phyloP scores from a whole-genome alignment of 2,888 invertebrate genomes.

The Caenorhabditis sp. region DNA sequence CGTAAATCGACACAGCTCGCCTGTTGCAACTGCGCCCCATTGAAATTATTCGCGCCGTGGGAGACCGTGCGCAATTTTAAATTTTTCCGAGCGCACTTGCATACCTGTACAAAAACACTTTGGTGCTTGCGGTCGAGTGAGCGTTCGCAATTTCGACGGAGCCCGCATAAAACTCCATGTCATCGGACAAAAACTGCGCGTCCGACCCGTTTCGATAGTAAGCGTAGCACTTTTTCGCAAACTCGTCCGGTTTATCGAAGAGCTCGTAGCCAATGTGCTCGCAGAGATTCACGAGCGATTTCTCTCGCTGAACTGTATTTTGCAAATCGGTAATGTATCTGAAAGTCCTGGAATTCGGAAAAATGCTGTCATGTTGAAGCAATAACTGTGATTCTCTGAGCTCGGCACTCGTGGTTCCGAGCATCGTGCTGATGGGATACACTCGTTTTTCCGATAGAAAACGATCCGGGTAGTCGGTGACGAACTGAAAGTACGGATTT shows the following conservation, averaged over 20 bases:
- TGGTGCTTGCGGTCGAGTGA: slow-evolving; percentile 10
- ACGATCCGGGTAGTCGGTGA: slow-evolving; percentile 22
- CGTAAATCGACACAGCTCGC: no score
- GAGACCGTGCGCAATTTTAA: no score
- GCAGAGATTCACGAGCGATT: slow-evolving; percentile 18
- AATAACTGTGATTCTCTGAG: slow-evolving; percentile 3
- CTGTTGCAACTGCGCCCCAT: no score
- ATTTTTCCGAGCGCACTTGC: not conserved
- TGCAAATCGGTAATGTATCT: slow-evolving; percentile 14
- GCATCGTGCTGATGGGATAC: slow-evolving; percentile 29
- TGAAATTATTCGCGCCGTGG: no score
- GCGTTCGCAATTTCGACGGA: slow-evolving; percentile 16
- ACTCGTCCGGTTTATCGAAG: slow-evolving; percentile 1
- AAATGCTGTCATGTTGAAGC: not conserved
- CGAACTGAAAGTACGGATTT: no score
- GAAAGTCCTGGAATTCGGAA: not conserved
- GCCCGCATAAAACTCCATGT: slow-evolving; percentile 38
- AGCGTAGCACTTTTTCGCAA: slow-evolving; percentile 10
- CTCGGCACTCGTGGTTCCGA: slow-evolving; percentile 44
- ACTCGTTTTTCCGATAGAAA: not conserved
- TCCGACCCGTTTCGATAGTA: slow-evolving; percentile 16
- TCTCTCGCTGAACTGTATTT: not conserved
- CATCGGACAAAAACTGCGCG: slow-evolving; percentile 33
- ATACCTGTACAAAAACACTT: slow-evolving; percentile 43
- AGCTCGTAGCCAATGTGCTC: slow-evolving; percentile 34